Conservation (phyloP, 2,113 vertebrate species). For the Myiagra hebetior region DNA sequence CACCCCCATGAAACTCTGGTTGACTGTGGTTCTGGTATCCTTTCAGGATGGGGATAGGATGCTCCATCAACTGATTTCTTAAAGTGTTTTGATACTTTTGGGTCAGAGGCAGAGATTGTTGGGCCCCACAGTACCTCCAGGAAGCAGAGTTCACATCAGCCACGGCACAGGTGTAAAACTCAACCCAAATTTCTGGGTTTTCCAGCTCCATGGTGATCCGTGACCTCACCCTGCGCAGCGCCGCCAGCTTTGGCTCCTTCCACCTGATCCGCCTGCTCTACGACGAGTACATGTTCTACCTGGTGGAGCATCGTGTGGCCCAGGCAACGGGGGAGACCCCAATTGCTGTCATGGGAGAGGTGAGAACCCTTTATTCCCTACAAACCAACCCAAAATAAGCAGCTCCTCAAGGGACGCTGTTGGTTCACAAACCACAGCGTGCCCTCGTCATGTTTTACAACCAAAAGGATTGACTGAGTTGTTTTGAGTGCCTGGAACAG, state of each 20-base stretch:
- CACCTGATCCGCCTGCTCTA: slow-evolving; percentile 97
- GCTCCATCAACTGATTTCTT: neutral
- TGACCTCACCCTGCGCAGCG: slow-evolving; percentile 94
- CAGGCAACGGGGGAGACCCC: slow-evolving; percentile 94
- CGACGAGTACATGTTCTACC: slow-evolving; percentile 98
- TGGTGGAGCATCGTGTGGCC: slow-evolving; percentile 96
- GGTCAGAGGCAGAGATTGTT: neutral
- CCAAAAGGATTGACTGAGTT: neutral
- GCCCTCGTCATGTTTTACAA: accelerated
- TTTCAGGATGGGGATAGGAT: neutral
- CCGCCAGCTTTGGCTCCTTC: slow-evolving; percentile 96
- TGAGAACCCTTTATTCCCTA: slow-evolving; percentile 49
- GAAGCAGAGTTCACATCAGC: neutral
- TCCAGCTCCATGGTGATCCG: slow-evolving; percentile 98
- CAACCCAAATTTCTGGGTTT: neutral
- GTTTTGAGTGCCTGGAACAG: neutral
- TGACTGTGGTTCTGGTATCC: neutral
- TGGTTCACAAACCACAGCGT: accelerated
- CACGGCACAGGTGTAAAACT: accelerated
- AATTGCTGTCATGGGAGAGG: slow-evolving; percentile 98
- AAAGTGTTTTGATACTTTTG: neutral
- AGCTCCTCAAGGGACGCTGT: accelerated
- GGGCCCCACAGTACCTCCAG: neutral
- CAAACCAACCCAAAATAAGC: neutral
- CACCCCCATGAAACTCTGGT: neutral